phyloP scores from a whole-genome alignment of 2,888 invertebrate genomes.

The Panopea generosa region DNA sequence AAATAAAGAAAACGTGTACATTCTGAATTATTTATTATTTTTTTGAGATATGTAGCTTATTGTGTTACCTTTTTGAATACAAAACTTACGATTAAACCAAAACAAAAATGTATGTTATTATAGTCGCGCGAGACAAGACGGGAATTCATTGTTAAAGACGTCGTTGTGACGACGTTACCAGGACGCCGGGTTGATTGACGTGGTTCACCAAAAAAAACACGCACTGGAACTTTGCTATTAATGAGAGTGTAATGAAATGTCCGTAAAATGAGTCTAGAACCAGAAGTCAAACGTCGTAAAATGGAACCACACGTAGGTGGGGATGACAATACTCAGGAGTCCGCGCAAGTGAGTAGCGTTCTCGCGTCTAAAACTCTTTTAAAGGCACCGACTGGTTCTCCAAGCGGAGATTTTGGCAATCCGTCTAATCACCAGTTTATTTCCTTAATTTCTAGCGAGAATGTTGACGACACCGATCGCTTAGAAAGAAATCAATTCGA shows the following conservation, averaged over 20 bases:
- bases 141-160: not conserved
- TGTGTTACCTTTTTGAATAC: too few relatives aligned
- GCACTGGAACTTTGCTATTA: too few relatives aligned
- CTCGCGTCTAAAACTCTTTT: constrained; percentile 62
- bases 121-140: too few relatives aligned
- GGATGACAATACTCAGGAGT: constrained; percentile 71
- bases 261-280: constrained; percentile 64
- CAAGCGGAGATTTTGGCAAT: constrained; percentile 68
- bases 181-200: constrained; percentile 20
- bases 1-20: too few relatives aligned
- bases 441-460: constrained; percentile 58
- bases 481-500: constrained; percentile 34
- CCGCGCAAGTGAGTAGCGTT: constrained; percentile 44
- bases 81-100: too few relatives aligned
- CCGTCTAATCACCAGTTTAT: constrained; percentile 68
- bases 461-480: constrained; percentile 9
- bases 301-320: constrained; percentile 80
- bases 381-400: constrained; percentile 68
- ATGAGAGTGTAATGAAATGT: not conserved
- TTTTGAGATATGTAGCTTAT: too few relatives aligned
- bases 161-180: constrained; percentile 32
- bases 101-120: too few relatives aligned
- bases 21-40: too few relatives aligned
- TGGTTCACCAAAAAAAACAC: too few relatives aligned
- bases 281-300: constrained; percentile 70